Conservation (phyloP, 2,113 vertebrate species). For the rat (Rattus norvegicus) region GRCr8 NC_086031.1:20428001-20428500, state of each 20-base stretch:
- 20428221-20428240: too few relatives aligned
- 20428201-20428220: background rate
- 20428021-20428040: background rate
- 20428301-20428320: background rate
- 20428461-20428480: background rate
- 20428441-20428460: too few relatives aligned
- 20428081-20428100: background rate
- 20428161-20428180: background rate
- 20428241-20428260: background rate
- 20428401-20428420: background rate
- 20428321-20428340: too few relatives aligned
- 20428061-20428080: background rate
- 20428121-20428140: background rate
- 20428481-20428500: background rate
- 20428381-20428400: background rate
- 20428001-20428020: background rate
- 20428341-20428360: background rate
- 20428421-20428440: background rate
- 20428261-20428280: background rate
- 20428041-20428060: background rate
- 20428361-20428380: fast-evolving
- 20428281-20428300: too few relatives aligned
- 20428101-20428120: background rate
- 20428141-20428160: background rate
- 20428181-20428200: background rate